phyloP scores from a whole-genome alignment of 1,140 invertebrate species.

The Macrostomum lignano region DNA sequence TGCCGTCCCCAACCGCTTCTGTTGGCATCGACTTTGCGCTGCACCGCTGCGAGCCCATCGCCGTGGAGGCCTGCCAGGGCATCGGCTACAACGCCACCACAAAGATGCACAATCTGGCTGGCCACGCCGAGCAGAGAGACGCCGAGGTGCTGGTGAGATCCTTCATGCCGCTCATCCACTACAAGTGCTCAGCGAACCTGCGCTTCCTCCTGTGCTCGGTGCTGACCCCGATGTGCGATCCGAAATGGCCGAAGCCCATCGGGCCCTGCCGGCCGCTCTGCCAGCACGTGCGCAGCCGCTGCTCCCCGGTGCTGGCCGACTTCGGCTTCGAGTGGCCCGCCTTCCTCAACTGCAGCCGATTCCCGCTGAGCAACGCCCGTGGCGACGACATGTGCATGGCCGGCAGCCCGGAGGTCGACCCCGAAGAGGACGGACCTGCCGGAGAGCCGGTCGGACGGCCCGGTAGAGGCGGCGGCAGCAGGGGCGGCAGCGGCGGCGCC shows the following conservation, averaged over 20 bases:
- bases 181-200: constrained; percentile 60
- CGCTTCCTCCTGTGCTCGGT: constrained; percentile 70
- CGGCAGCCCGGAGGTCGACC: too few relatives aligned
- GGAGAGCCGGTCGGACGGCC: background rate
- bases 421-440: background rate
- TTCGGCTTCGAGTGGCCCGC: constrained; percentile 1
- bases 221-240: constrained; percentile 64
- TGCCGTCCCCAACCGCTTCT: too few relatives aligned
- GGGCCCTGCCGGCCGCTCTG: constrained; percentile 4
- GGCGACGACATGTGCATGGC: constrained; percentile 83
- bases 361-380: constrained; percentile 30
- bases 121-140: constrained; percentile 51
- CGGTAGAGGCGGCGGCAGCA: constrained; percentile 2
- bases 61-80: constrained; percentile 48
- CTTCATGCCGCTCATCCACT: constrained; percentile 63
- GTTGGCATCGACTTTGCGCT: too few relatives aligned
- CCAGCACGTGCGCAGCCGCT: background rate
- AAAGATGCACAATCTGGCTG: constrained; percentile 64
- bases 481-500: background rate
- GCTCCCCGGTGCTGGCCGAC: background rate
- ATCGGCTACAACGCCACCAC: constrained; percentile 56
- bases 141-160: constrained; percentile 50
- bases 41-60: constrained; percentile 56
- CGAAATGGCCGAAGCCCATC: background rate
- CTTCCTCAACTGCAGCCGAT: background rate